A percentile compares a stretch with the other conserved stretches of the same genome.
Evolutionary conservation across 2,888 invertebrate species (phyloP).

Genomic region (Nephrotoma flavescens): DNA sequence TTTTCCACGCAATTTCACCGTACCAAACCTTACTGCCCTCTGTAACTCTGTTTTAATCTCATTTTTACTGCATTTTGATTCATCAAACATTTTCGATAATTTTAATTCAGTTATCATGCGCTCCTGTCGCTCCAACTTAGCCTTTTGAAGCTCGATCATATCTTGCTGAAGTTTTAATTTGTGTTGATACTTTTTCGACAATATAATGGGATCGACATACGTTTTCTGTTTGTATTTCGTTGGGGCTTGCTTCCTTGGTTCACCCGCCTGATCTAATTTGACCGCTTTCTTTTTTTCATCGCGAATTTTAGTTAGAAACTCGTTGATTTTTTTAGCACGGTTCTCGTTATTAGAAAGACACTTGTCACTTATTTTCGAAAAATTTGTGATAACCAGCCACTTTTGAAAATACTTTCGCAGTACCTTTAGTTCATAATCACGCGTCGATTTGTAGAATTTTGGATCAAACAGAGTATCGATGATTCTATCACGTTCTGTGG

Average conservation of each 20-base stretch:
- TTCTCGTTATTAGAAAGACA: constrained; percentile 17
- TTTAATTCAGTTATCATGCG: constrained; percentile 58
- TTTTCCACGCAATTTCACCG: constrained; percentile 38
- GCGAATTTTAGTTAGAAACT: constrained; percentile 27
- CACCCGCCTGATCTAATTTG: constrained; percentile 10
- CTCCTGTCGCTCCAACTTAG: constrained; percentile 55
- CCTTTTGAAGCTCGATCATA: constrained; percentile 55
- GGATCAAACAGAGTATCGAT: constrained; percentile 5
- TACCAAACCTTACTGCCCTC: constrained; percentile 39
- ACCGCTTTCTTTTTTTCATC: constrained; percentile 20
- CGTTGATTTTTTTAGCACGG: constrained; percentile 27
- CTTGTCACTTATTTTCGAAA: constrained; percentile 26
- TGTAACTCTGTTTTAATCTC: constrained; percentile 41
- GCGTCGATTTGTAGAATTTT: not conserved
- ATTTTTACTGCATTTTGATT: constrained; percentile 43
- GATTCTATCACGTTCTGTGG: constrained; percentile 4
- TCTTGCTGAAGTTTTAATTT: constrained; percentile 52
- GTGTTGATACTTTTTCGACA: constrained; percentile 26
- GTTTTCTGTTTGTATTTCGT: not conserved
- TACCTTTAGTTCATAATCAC: constrained; percentile 10
- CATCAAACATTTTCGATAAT: constrained; percentile 50
- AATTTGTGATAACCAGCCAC: constrained; percentile 28
- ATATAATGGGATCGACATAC: not conserved
- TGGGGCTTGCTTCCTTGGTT: not conserved
- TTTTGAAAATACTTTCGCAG: constrained; percentile 24